Conservation (phyloP, 2,888 invertebrate species). For the Megamerina dolium region DNA sequence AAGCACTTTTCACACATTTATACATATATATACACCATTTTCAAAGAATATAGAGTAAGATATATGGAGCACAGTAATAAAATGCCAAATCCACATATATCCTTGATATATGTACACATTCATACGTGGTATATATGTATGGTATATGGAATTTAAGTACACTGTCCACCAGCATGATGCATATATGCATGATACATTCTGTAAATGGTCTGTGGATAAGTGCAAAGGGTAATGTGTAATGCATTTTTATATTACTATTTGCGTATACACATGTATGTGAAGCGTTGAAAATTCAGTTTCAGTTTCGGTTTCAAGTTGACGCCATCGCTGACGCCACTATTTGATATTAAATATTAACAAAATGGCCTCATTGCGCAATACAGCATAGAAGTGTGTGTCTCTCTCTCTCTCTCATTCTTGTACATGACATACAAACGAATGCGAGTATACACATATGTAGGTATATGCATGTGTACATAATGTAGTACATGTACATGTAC, state of each 20-base stretch:
- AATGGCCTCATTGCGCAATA: constrained; percentile 36
- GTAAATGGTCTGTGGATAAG: too few species aligned
- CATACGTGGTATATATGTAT: too few species aligned
- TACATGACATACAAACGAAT: constrained; percentile 11
- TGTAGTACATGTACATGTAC: background rate
- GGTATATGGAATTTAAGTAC: too few species aligned
- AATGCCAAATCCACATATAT: too few species aligned
- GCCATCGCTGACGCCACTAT: constrained; percentile 4
- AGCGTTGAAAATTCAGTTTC: constrained; percentile 10
- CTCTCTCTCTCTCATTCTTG: constrained; percentile 3
- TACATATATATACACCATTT: constrained; percentile 2
- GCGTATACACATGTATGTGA: background rate
- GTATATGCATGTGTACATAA: background rate
- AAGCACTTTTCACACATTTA: constrained; percentile 9
- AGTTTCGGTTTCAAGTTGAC: constrained; percentile 6
- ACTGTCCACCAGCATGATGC: too few species aligned
- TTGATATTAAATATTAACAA: constrained; percentile 39
- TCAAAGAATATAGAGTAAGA: too few species aligned
- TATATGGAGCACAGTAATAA: too few species aligned
- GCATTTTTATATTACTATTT: background rate
- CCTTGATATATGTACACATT: too few species aligned
- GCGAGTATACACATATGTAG: constrained; percentile 5
- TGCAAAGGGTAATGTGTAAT: too few species aligned
- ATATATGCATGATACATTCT: too few species aligned
- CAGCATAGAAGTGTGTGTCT: background rate